Base-by-base conservation (phyloP, 2,113 vertebrate genomes). In the Peromyscus californicus region DNA sequence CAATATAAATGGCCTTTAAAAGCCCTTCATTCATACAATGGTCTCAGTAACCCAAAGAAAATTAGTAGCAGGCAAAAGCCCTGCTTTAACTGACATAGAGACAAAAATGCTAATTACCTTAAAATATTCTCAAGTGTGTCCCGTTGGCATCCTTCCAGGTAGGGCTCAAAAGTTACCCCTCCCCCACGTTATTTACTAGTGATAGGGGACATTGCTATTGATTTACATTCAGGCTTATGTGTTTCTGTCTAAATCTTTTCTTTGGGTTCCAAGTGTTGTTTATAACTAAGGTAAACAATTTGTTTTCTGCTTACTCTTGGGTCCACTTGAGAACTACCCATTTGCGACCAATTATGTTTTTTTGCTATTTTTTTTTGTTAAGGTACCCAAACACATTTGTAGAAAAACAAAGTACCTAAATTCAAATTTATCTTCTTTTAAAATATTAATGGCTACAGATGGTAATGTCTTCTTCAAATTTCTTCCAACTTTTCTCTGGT, bases 91-190 rank as follows among this genome's bases (percentile, higher is more conserved):
- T 97, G 97, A 98, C 97, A 98, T 94, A 94, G 94, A 98, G 97
- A 98, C 97, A 98, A 98, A 98, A 98, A 98, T 98, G 97, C 97
- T 98, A 97, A 98, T 98, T 97, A 98, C 97, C 91, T 97, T 97
- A 98, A 98, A 98, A 97, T 98, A 98, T 97, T 98, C 97, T 97
- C 97, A 97, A 98, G 98, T 97, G 98, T 96, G 85, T 97, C 85
- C 94, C 80, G 88, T 95, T 98, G 98, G 98, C 97, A 93, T 69
- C 51, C 80, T 97, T 98, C 97, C 98, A 98, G 94, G 93, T 95
- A 74, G 94, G 91, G 54, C 97, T 96, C 90, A 92, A 96, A 96
- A 91, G 95, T 93, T 89, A 39, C 79, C 80, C 70, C 83, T 48
- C 59, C 26, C 2, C 33, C 26, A 1, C 7, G 70, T 39, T 97